phyloP scores from a whole-genome alignment of 2,888 invertebrate species.

The Eurytoma adleriae region DNA sequence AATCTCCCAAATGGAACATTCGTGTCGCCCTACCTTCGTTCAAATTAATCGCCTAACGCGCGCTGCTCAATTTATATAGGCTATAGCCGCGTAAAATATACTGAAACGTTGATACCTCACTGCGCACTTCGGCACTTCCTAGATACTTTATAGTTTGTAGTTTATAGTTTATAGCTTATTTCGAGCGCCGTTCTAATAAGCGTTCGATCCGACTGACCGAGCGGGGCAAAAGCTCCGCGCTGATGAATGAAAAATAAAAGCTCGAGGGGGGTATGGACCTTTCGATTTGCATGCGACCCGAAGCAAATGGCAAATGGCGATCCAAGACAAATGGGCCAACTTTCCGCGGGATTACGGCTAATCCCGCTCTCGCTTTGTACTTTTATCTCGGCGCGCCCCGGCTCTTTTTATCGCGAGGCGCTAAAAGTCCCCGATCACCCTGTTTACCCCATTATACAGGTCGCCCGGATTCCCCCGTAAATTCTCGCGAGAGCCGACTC shows the following conservation, averaged over 20 bases:
- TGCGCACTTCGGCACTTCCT: slow-evolving; percentile 27
- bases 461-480: not conserved
- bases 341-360: not conserved
- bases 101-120: slow-evolving; percentile 43
- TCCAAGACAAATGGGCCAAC: slow-evolving; percentile 22
- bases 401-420: not conserved
- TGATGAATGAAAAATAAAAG: too few relatives aligned
- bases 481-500: not conserved
- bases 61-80: slow-evolving; percentile 50
- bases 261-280: too few relatives aligned
- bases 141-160: slow-evolving; percentile 6
- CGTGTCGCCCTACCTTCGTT: slow-evolving; percentile 52
- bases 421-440: slow-evolving; percentile 1
- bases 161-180: slow-evolving; percentile 1
- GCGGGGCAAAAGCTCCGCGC: too few relatives aligned
- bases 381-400: too few relatives aligned
- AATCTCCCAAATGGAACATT: slow-evolving; percentile 58
- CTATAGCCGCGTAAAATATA: slow-evolving; percentile 36
- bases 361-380: not conserved
- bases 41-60: slow-evolving; percentile 56
- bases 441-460: not conserved
- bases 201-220: not conserved
- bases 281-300: too few relatives aligned
- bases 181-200: slow-evolving; percentile 6
- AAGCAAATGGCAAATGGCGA: not conserved